A percentile compares a stretch with the other conserved stretches of the same genome.
These are phyloP conservation scores for Listronotus oregonensis DNA, from an alignment of 1,140 invertebrate genomes.

Conservation along the genomic window DNA sequence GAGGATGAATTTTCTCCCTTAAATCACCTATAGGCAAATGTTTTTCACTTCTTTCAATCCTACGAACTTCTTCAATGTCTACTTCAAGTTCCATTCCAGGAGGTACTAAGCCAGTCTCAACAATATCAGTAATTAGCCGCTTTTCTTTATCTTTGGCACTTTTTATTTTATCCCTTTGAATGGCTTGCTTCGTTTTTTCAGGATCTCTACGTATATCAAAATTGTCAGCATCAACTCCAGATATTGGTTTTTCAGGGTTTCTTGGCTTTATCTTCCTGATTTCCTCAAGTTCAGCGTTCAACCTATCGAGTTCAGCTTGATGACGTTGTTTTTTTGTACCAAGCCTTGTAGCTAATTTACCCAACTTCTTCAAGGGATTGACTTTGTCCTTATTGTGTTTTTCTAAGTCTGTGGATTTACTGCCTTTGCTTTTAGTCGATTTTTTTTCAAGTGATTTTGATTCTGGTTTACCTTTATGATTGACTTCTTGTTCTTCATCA, in stretches of 20 bases:
- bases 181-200: conserved; percentile 52
- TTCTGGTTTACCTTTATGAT: neutral
- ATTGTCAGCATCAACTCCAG: conserved; percentile 21
- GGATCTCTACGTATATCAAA: conserved; percentile 50
- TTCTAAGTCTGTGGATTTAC: too few species aligned
- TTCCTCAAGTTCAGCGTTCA: conserved; percentile 9
- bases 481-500: conserved; percentile 31
- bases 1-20: conserved; percentile 4
- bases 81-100: conserved; percentile 55
- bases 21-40: conserved; percentile 4
- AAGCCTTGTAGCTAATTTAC: conserved; percentile 4
- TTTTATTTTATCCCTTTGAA: conserved; percentile 51
- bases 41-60: conserved; percentile 15
- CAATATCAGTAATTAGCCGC: conserved; percentile 48
- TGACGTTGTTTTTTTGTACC: neutral
- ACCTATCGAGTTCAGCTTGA: conserved; percentile 1
- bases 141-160: conserved; percentile 50
- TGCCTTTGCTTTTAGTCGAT: conserved; percentile 7
- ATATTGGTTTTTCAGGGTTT: conserved; percentile 11
- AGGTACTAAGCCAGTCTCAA: conserved; percentile 54
- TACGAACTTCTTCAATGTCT: conserved; percentile 34
- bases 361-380: conserved; percentile 21
- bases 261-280: conserved; percentile 2
- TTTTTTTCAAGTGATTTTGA: neutral
- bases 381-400: conserved; percentile 3